Conservation (phyloP, 2,113 vertebrate species). For the Tragulus kanchil region DNA sequence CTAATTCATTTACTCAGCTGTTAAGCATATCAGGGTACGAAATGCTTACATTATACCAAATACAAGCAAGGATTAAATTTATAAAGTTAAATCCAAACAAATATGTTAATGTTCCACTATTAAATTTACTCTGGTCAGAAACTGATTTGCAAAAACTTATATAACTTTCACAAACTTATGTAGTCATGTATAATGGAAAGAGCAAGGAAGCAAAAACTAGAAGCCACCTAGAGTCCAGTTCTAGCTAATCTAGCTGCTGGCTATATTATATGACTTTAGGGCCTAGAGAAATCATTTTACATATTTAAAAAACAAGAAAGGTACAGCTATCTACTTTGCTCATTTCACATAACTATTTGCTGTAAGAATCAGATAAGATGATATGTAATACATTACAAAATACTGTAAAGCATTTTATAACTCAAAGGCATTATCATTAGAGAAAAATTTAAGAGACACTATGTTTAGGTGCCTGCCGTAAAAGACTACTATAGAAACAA, state of each 20-base stretch:
- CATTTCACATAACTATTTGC: not conserved
- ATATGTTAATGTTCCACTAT: slow-evolving; percentile 58
- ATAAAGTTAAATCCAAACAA: slow-evolving; percentile 55
- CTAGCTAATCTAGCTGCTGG: not conserved
- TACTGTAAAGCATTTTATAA: slow-evolving; percentile 8
- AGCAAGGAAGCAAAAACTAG: slow-evolving; percentile 33
- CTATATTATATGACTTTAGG: not conserved
- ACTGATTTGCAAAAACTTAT: slow-evolving; percentile 3
- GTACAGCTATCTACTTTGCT: not conserved
- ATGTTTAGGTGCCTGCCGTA: not conserved
- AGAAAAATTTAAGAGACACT: slow-evolving; percentile 15
- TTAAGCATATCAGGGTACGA: slow-evolving; percentile 59
- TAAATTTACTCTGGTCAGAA: slow-evolving; percentile 71
- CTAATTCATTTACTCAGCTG: slow-evolving; percentile 31
- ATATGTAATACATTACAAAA: slow-evolving; percentile 4
- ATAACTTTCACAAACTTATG: slow-evolving; percentile 46
- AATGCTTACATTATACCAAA: slow-evolving; percentile 28
- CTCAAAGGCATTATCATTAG: slow-evolving; percentile 40
- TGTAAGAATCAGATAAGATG: slow-evolving; percentile 8
- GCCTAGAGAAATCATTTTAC: slow-evolving; percentile 45
- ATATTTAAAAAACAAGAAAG: not conserved
- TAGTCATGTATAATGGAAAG: slow-evolving; percentile 10
- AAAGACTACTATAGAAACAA: slow-evolving; percentile 37
- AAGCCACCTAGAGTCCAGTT: slow-evolving; percentile 4
- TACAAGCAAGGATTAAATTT: slow-evolving; percentile 59